Percentiles rank a stretch among this genome's conserved stretches.
phyloP scores from a whole-genome alignment of 2,797 vertebrate genomes.

The Dipus sagitta region DNA sequence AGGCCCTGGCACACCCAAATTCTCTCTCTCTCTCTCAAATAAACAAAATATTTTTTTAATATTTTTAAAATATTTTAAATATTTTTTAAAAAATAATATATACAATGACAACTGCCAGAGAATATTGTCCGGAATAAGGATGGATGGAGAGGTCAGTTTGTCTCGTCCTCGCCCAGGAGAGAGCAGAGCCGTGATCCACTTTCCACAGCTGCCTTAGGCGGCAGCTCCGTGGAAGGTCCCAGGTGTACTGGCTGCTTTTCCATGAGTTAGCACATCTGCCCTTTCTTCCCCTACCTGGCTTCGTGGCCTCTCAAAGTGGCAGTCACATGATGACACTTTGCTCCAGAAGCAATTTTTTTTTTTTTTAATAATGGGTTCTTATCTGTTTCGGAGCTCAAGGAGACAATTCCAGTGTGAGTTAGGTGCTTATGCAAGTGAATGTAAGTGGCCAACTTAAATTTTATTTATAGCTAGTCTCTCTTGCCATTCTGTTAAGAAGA shows the following conservation, averaged over 20 bases:
- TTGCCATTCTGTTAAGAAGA: conserved; percentile 33
- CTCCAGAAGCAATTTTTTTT: conserved; percentile 22
- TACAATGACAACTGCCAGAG: neutral
- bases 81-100: too few species aligned
- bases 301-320: neutral
- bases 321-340: conserved; percentile 57
- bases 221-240: conserved; percentile 47
- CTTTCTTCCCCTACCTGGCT: neutral
- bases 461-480: conserved; percentile 32
- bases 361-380: neutral
- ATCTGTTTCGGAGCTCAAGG: conserved; percentile 31
- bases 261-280: conserved; percentile 38
- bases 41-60: too few species aligned
- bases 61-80: too few species aligned
- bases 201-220: conserved; percentile 46
- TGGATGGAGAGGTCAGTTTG: neutral
- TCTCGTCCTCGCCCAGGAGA: conserved; percentile 11
- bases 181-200: neutral
- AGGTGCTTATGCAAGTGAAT: conserved; percentile 10
- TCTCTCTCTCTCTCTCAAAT: too few species aligned
- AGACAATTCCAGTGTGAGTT: conserved; percentile 17
- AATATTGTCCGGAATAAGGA: conserved; percentile 3
- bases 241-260: conserved; percentile 8
- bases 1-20: too few species aligned
- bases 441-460: neutral